Evolutionary conservation across 1,140 invertebrate genomes (phyloP), one percentile per base, ranked within the genome.

Genomic region (Eufriesea mexicana): DNA sequence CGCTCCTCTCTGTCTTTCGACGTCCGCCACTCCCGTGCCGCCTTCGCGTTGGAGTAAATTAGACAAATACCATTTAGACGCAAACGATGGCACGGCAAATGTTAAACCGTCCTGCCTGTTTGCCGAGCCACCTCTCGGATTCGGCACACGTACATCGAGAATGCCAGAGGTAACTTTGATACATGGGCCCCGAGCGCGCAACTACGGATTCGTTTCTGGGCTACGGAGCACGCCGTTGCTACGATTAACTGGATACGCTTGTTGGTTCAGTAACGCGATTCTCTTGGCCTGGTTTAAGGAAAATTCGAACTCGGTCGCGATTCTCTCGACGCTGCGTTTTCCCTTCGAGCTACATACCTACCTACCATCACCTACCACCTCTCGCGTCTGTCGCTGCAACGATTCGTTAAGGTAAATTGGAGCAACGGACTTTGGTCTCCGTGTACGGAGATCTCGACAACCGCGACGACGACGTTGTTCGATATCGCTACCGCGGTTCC

Each of bases 41-140:
- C 10, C 45, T 54, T 80, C 54, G 61, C 35, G 72, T 55, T 49
- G n/a, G 71, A 51, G 83, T 84, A 91, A 91, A 91, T 90, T 91
- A 90, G 87, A 91, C 90, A 91, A 92, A 92, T 91, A 92, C 80
- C 85, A 86, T 90, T 90, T 86, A 81, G 84, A 86, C 87, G 75
- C 84, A 84, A 83, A 87, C 79, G 81, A 84, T 89, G 82, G 67
- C 67, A 83, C 61, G 79, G 88, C 70, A 89, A 86, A 90, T 84
- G 89, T 86, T 88, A 89, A 88, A 82, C 81, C 70, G 51, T 84
- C 70, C 49, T 51, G 64, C 73, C 68, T 57, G 54, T 87, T 87
- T 85, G 83, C 70, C 59, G 67, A 87, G 64, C 28, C 84, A 64
- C 14, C 75, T 68, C 67, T 47, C 16, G 59, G 54, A 76, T 79